Base-by-base conservation (phyloP, 2,797 vertebrate species). In the Squalus acanthias region DNA sequence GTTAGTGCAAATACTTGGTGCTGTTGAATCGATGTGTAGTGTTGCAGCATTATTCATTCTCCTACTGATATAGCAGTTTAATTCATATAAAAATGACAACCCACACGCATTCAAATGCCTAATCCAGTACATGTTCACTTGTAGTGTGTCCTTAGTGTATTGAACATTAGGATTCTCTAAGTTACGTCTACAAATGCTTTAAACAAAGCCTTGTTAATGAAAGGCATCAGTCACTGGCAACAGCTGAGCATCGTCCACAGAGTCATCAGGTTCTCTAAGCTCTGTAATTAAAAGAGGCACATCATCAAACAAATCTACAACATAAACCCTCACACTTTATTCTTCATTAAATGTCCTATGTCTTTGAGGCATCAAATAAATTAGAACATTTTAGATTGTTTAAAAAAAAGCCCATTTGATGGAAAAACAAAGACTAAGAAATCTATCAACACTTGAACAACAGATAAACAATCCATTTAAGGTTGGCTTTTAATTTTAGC, bases 281-380 rank as follows among this genome's bases (percentile, higher is more conserved):
- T 69, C 65, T 39, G 63, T 69, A 67, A 93, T 93, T 93, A 93
- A 93, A 69, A 67, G 39, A 93, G 65, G 22, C 17, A n/a, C 63
- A 93, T 93, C n/a, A 69, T 93, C 91, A 93, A 93, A 93, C n/a
- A 69, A 93, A 26, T 93, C 29, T 91, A 91, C 88, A 63, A 89
- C 29, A 63, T 91, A 46, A 93, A 93, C 65, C 39, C 1, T 46
- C 67, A 93, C 63, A 39, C 63, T 67, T 24, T 67, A 39, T 93
- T 67, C 33, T 22, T 67, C n/a, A 24, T 63, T 67, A 46, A 93
- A 67, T 69, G 15, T 26, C 20, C n/a, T 24, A 39, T 9, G 91
- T 46, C 63, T 67, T 67, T 69, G n/a, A 69, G 20, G 65, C 63
- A 46, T 8, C 63, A 93, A 69, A 3, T 39, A 93, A 69, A 46